Evolutionary conservation across 2,797 vertebrate species (phyloP), one percentile per base, ranked within the genome.

Genomic region (Emys orbicularis): DNA sequence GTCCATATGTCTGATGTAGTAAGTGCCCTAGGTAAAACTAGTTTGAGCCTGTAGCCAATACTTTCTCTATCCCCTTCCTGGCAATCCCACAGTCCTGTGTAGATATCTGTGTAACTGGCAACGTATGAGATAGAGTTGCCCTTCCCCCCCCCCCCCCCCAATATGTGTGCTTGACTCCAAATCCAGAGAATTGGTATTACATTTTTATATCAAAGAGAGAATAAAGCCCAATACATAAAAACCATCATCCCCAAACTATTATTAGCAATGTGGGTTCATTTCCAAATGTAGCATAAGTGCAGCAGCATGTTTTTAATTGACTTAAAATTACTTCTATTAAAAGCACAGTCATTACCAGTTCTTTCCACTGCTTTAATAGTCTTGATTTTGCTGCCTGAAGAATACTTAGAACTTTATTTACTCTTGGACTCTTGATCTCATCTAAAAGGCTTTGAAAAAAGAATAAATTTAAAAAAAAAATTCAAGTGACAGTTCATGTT

Each of bases 371-470:
- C 34, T 95, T 98, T 34, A 99, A 92, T 1, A 85, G 97, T 87
- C 98, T 98, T 54, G 99, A 99, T 97, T 98, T 98, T 4, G 98
- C 98, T 27, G 98, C 95, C 95, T 99, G 98, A 92, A 99, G 98
- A 96, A 99, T 97, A 93, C 98, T 98, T 95, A 99, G 85, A 92
- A 98, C 98, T 97, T 98, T 99, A 96, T 98, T 99, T 94, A 99
- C 99, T 93, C 95, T 95, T 61, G 98, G 98, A 92, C 97, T 98
- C 96, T 98, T 99, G 89, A 99, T 95, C 94, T 99, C 99, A 82
- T 99, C 98, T 94, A 98, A 93, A 96, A 99, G 98, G 88, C 99
- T 99, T 97, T 95, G 81, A 96, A 92, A 90, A 95, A 91, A 93
- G 77, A 93, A 88, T 84, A 15, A 89, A 2, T 79, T 44, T 44